phyloP scores from a whole-genome alignment of 2,888 invertebrate species.

The Drosophila trichaetosa region DNA sequence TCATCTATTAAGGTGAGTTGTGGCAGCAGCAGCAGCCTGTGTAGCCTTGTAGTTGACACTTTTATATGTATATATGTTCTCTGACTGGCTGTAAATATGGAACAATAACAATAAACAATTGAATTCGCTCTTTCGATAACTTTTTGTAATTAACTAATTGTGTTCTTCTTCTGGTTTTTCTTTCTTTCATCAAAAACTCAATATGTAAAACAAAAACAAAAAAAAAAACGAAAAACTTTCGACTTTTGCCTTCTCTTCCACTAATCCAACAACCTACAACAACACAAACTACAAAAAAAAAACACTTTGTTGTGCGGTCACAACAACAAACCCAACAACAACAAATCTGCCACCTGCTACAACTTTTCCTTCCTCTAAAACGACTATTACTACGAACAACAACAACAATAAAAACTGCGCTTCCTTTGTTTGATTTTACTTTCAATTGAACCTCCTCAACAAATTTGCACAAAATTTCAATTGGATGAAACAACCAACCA shows the following conservation, averaged over 20 bases:
- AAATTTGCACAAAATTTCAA: slow-evolving; percentile 50
- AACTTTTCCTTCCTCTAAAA: slow-evolving; percentile 55
- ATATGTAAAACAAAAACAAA: slow-evolving; percentile 28
- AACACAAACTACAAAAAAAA: slow-evolving; percentile 28
- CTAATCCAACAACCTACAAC: slow-evolving; percentile 50
- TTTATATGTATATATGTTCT: slow-evolving; percentile 40
- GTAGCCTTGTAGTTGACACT: slow-evolving; percentile 36
- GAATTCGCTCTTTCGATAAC: slow-evolving; percentile 70
- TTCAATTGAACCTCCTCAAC: slow-evolving; percentile 45
- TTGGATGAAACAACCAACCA: slow-evolving; percentile 52
- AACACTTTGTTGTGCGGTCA: slow-evolving; percentile 35
- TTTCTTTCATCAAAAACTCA: slow-evolving; percentile 57
- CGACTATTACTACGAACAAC: slow-evolving; percentile 49
- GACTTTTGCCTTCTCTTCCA: slow-evolving; percentile 44
- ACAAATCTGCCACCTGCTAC: slow-evolving; percentile 61
- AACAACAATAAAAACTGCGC: slow-evolving; percentile 48
- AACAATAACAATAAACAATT: slow-evolving; percentile 48
- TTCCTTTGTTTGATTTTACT: slow-evolving; percentile 52
- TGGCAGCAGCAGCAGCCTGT: not conserved
- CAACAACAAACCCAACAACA: slow-evolving; percentile 34
- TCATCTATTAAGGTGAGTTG: slow-evolving; percentile 92
- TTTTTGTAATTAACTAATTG: slow-evolving; percentile 70
- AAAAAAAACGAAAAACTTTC: slow-evolving; percentile 39
- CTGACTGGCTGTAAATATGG: slow-evolving; percentile 43
- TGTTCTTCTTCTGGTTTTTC: slow-evolving; percentile 73